A percentile compares a stretch with the other conserved stretches of the same genome.
Evolutionary conservation across 1,140 invertebrate species (phyloP).

Genomic region (Polypedilum pembai): DNA sequence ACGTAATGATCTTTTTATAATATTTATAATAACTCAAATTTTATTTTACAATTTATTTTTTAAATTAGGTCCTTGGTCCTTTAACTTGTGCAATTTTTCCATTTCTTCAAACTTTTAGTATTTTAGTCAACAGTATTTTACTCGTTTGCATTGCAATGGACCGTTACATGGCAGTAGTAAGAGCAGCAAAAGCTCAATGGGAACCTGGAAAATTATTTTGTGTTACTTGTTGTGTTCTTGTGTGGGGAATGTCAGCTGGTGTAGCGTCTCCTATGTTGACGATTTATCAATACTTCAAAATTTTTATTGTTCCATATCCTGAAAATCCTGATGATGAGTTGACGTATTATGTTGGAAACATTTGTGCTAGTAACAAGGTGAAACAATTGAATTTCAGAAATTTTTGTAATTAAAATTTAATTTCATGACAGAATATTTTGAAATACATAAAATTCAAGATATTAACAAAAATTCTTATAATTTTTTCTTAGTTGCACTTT

Average conservation of each 20-base stretch:
- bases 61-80: conserved; percentile 41
- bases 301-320: conserved; percentile 33
- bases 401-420: conserved; percentile 31
- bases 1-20: too few species aligned
- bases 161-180: conserved; percentile 45
- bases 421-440: too few species aligned
- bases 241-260: conserved; percentile 42
- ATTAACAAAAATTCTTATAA: too few species aligned
- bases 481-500: too few species aligned
- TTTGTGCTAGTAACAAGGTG: conserved; percentile 33
- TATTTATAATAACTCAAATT: too few species aligned
- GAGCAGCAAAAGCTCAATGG: conserved; percentile 41
- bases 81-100: conserved; percentile 47
- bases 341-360: conserved; percentile 28
- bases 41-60: too few species aligned
- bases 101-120: conserved; percentile 45
- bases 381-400: conserved; percentile 32
- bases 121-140: conserved; percentile 46
- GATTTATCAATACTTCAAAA: conserved; percentile 37
- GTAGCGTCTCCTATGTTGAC: conserved; percentile 35
- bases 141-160: conserved; percentile 50
- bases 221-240: conserved; percentile 34
- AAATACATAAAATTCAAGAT: too few species aligned
- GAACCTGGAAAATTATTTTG: conserved; percentile 39
- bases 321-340: conserved; percentile 19